phyloP scores from a whole-genome alignment of 2,797 vertebrate species.

The Pangasius djambal region DNA sequence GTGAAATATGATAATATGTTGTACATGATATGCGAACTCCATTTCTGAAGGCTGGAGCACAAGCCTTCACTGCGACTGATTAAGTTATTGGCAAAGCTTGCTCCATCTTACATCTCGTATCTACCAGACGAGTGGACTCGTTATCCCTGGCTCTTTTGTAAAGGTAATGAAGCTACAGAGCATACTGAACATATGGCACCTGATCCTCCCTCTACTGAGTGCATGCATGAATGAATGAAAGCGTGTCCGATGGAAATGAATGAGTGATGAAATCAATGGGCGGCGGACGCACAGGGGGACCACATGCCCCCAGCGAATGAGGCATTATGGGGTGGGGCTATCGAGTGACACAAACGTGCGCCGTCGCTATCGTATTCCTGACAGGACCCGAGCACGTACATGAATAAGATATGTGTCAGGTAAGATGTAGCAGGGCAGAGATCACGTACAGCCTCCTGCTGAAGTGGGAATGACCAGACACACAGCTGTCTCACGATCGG shows the following conservation, averaged over 20 bases:
- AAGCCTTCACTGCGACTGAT: not conserved
- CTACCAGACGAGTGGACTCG: not conserved
- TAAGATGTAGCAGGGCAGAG: conserved; percentile 10
- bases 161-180: not conserved
- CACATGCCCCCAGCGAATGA: conserved; percentile 47
- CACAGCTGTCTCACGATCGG: not conserved
- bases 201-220: conserved; percentile 28
- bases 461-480: not conserved
- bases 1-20: not conserved
- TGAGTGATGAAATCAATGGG: conserved; percentile 50
- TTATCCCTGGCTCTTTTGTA: conserved; percentile 8
- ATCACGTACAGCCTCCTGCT: not conserved
- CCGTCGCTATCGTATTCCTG: conserved; percentile 63
- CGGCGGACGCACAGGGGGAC: conserved; percentile 35
- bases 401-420: conserved; percentile 71
- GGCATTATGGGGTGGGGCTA: conserved; percentile 49
- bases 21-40: not conserved
- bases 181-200: conserved; percentile 36
- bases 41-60: not conserved
- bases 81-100: not conserved
- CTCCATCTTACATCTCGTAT: not conserved
- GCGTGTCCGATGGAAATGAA: conserved; percentile 23
- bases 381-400: conserved; percentile 58
- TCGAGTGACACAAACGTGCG: conserved; percentile 26
- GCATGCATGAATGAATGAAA: conserved; percentile 45